Evolutionary conservation across 2,113 vertebrate genomes (phyloP).

Genomic region (Panurus biarmicus): DNA sequence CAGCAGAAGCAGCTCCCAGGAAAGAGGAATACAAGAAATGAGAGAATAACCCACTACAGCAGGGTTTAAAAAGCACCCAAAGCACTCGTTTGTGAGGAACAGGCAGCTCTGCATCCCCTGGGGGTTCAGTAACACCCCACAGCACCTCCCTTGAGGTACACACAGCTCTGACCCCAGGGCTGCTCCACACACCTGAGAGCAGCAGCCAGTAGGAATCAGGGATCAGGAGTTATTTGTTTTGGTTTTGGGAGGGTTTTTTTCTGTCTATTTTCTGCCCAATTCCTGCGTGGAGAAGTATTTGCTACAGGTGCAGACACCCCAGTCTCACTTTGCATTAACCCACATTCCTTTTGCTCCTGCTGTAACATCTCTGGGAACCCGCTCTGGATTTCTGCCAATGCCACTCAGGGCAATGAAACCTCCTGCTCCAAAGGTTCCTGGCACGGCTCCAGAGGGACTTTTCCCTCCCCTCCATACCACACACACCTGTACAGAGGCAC

Average conservation of each 20-base stretch:
- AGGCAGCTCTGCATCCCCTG: background rate
- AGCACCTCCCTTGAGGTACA: background rate
- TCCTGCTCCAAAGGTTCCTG: background rate
- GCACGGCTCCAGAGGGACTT: background rate
- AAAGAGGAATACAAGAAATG: background rate
- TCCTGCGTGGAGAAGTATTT: background rate
- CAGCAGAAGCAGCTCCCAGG: background rate
- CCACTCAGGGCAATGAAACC: rapidly evolving
- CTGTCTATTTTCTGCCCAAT: background rate
- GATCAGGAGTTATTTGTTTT: background rate
- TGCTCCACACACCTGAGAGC: background rate
- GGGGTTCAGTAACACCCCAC: no score
- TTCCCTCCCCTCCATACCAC: background rate
- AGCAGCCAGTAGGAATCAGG: background rate
- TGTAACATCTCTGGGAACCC: background rate
- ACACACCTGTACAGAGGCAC: background rate
- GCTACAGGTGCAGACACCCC: background rate
- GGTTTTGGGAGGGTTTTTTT: rapidly evolving
- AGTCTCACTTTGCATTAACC: background rate
- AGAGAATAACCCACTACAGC: background rate
- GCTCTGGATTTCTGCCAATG: background rate
- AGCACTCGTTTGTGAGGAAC: background rate
- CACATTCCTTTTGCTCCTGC: background rate
- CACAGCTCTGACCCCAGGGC: background rate
- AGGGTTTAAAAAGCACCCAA: background rate